Evolutionary conservation across 1,140 invertebrate species (phyloP).

Genomic region (Paralvinella palmiformis): DNA sequence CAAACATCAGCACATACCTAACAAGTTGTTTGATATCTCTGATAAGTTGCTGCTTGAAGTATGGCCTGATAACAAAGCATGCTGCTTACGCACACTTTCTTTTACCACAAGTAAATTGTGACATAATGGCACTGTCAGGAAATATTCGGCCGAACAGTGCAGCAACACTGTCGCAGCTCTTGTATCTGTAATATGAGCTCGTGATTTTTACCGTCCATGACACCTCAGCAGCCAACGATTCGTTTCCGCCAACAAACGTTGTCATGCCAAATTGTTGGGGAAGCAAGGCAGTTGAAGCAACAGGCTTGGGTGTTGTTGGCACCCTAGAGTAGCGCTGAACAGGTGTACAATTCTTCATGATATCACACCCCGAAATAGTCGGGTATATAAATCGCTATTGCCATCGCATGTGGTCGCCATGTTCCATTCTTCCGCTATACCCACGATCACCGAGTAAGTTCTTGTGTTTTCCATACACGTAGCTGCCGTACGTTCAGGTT

Average conservation of each 20-base stretch:
- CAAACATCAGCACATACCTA: constrained; percentile 22
- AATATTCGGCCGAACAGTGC: constrained; percentile 18
- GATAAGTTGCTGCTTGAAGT: constrained; percentile 16
- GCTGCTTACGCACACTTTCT: constrained; percentile 20
- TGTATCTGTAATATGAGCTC: not conserved
- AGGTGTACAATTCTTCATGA: too few relatives aligned
- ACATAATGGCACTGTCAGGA: constrained; percentile 18
- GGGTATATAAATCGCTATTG: too few relatives aligned
- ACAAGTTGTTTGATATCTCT: not conserved
- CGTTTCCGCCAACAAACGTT: too few relatives aligned
- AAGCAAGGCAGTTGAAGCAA: too few relatives aligned
- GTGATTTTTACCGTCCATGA: constrained; percentile 13
- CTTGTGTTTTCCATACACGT: constrained; percentile 12
- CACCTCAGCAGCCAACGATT: constrained; percentile 17
- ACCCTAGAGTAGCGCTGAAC: too few relatives aligned
- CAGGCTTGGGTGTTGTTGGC: too few relatives aligned
- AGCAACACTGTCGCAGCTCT: not conserved
- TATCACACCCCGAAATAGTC: too few relatives aligned
- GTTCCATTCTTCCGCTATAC: too few relatives aligned
- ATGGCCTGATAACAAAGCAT: constrained; percentile 21
- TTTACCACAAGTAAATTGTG: constrained; percentile 15
- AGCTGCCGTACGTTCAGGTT: too few relatives aligned
- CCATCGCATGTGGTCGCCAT: too few relatives aligned
- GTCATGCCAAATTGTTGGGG: too few relatives aligned
- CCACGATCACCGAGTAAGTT: not conserved